Conservation (phyloP, 2,113 vertebrate genomes). For the Petroica traversi region DNA sequence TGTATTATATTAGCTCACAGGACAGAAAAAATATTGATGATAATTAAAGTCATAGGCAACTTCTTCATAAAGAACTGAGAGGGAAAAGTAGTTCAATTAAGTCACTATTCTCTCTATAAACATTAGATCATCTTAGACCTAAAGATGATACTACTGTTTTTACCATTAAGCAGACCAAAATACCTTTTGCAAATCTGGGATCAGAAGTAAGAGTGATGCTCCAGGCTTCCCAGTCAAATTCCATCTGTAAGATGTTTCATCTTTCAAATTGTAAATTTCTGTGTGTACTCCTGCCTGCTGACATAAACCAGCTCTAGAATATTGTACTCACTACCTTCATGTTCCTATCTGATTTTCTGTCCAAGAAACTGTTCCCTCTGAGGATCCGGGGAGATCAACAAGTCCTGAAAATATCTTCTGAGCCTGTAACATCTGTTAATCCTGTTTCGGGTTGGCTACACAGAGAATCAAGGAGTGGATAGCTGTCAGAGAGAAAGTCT, state of each 20-base stretch:
- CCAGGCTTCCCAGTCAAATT: neutral
- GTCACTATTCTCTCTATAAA: neutral
- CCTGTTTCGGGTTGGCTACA: neutral
- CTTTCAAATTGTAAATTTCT: neutral
- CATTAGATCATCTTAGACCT: neutral
- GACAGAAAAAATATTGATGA: neutral
- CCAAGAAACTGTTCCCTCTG: neutral
- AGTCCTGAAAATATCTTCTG: neutral
- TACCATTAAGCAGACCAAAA: neutral
- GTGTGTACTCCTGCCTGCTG: neutral
- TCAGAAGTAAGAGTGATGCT: neutral
- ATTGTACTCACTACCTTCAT: neutral
- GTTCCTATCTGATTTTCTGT: neutral
- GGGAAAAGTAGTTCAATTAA: neutral
- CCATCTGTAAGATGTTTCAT: neutral
- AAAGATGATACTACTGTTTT: neutral
- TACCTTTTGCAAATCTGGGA: neutral
- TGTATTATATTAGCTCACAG: neutral
- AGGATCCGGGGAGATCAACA: neutral
- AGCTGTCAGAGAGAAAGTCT: neutral
- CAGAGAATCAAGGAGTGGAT: neutral
- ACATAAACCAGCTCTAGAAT: neutral
- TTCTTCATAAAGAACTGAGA: neutral
- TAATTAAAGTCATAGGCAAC: neutral
- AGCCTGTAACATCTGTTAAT: neutral